These are phyloP conservation scores for Heliconius eleuchia DNA, from an alignment of 1,140 invertebrate genomes.

Conservation along the genomic window DNA sequence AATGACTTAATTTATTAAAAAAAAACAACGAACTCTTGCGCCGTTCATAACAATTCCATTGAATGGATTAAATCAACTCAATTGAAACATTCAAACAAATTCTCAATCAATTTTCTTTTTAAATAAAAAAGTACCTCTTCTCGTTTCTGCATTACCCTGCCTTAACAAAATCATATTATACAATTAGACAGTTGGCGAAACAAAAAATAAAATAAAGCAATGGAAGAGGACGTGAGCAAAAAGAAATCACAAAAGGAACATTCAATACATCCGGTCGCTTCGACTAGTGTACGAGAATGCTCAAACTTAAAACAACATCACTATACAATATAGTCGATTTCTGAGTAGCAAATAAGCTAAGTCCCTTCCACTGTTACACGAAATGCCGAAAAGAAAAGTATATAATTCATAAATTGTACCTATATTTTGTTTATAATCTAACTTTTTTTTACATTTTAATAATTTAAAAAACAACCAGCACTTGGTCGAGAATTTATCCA, in stretches of 20 bases:
- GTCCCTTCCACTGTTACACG: conserved; percentile 73
- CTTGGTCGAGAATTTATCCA: conserved; percentile 80
- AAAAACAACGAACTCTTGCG: conserved; percentile 78
- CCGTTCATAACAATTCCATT: conserved; percentile 79
- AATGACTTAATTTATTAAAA: conserved; percentile 64
- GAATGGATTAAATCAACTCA: conserved; percentile 79
- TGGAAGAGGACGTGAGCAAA: conserved; percentile 77
- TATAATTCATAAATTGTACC: conserved; percentile 82
- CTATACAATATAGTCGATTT: conserved; percentile 54
- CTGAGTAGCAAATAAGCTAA: conserved; percentile 63
- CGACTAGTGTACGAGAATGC: conserved; percentile 48
- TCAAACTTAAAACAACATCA: conserved; percentile 46
- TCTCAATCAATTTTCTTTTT: conserved; percentile 70
- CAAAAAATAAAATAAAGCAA: conserved; percentile 70
- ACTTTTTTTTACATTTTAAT: conserved; percentile 81
- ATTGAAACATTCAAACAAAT: conserved; percentile 79
- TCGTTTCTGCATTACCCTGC: conserved; percentile 79
- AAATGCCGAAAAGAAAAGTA: conserved; percentile 80
- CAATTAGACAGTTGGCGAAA: conserved; percentile 76
- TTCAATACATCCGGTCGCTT: conserved; percentile 52
- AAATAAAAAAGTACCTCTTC: conserved; percentile 79
- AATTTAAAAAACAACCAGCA: conserved; percentile 81
- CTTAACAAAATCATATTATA: conserved; percentile 78
- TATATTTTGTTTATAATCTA: conserved; percentile 80
- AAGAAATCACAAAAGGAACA: conserved; percentile 75